A percentile compares a stretch with the other conserved stretches of the same genome.
These are phyloP conservation scores for Amazona ochrocephala DNA, from an alignment of 2,797 vertebrate genomes.

Conservation along the genomic window DNA sequence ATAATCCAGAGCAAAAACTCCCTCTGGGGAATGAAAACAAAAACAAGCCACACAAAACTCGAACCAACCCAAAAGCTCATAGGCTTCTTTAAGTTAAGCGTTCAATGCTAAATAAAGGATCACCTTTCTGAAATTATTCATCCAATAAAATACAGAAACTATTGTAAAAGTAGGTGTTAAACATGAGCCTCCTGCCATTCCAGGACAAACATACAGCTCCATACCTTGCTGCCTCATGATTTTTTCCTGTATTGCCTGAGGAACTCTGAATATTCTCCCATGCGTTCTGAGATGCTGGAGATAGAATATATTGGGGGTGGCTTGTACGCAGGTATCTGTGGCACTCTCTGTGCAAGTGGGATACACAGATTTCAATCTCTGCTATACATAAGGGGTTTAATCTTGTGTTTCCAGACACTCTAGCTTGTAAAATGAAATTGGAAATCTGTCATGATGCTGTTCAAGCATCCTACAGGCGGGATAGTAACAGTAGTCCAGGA, in stretches of 20 bases:
- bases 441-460: not conserved
- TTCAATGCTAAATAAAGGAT: rapidly evolving
- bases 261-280: not conserved
- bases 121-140: not conserved
- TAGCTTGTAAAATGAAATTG: not conserved
- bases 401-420: not conserved
- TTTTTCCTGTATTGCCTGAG: not conserved
- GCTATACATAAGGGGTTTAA: not conserved
- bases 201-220: not conserved
- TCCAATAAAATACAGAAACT: not conserved
- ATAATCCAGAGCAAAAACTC: not conserved
- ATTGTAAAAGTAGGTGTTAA: not conserved
- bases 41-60: not conserved
- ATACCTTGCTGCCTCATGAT: not conserved
- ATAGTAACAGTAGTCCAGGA: not conserved
- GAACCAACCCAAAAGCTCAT: not conserved
- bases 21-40: not conserved
- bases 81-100: not conserved
- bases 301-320: not conserved
- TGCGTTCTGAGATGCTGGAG: not conserved
- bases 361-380: not conserved
- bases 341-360: not conserved
- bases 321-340: not conserved
- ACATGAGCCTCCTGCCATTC: not conserved
- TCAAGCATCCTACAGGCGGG: not conserved